These are phyloP conservation scores for Tiphia femorata DNA, from an alignment of 2,888 invertebrate species.

Conservation along the genomic window DNA sequence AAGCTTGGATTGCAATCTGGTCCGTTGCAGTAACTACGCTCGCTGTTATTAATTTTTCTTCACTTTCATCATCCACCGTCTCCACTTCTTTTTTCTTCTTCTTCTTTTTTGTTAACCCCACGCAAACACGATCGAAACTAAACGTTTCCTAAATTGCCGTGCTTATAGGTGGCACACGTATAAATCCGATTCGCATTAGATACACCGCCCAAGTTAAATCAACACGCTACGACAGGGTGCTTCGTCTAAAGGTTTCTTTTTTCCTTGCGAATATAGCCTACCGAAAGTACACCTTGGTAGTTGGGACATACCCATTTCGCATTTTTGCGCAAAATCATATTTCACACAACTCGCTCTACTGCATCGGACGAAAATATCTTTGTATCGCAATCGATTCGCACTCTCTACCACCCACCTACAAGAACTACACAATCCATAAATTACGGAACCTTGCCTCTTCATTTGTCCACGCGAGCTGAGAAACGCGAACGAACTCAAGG, in stretches of 20 bases:
- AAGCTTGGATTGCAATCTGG: conserved; percentile 45
- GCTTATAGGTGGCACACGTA: not conserved
- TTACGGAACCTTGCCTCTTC: not conserved
- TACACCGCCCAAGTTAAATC: not conserved
- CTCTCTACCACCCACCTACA: no score
- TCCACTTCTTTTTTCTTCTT: conserved; percentile 9
- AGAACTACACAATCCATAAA: not conserved
- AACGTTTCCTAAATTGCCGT: conserved; percentile 27
- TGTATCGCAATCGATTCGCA: not conserved
- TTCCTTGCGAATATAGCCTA: no score
- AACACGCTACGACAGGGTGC: no score
- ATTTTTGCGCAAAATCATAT: no score
- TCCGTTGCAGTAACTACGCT: conserved; percentile 44
- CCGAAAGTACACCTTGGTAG: no score
- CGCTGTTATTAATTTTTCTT: not conserved
- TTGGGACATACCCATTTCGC: no score
- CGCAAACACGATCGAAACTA: conserved; percentile 32
- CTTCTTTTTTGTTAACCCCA: not conserved
- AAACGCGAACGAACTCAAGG: conserved; percentile 53
- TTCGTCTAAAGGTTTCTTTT: no score
- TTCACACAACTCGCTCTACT: no score
- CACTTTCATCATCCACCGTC: not conserved
- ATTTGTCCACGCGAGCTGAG: no score
- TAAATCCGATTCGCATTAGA: not conserved
- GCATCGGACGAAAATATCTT: not conserved